Evolutionary conservation across 2,113 vertebrate species (phyloP), one percentile per base, ranked within the genome.

Genomic region (Rallus limicola): DNA sequence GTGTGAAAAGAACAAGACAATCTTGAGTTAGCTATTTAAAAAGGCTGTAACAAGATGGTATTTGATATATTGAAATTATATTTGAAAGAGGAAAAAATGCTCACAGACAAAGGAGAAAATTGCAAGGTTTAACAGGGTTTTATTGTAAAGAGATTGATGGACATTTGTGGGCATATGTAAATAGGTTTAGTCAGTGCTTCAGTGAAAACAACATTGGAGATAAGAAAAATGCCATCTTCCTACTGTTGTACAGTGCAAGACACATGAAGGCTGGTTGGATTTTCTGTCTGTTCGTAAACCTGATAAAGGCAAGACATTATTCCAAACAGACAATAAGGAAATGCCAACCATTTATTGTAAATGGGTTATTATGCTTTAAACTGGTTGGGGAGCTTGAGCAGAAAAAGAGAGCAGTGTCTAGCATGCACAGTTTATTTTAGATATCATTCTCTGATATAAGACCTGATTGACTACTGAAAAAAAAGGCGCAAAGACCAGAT

Each of bases 191-290:
- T 71, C 77, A 62, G 82, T 70, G 65, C 71, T 97, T 95, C 94
- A 95, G 34, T 82, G 67, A 89, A 95, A 96, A 90, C 36, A 96
- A 60, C 88, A 46, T 79, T 84, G 76, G 84, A 97, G 92, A 97
- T 96, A 97, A 97, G 96, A 91, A 96, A 97, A 97, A 97, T 96
- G 94, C 56, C 92, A 92, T 93, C 94, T 92, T 91, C 63, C 44
- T 92, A 59, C 72, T 95, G 76, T 64, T 92, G 53, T 92, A 84
- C 65, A 68, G 52, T 71, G 36, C 59, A 93, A 90, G 93, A 88
- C 69, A 91, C 71, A 71, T 88, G 93, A 93, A 94, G 60, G 40
- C 79, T 95, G 65, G 48, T 78, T 90, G 94, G 67, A 86, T 89
- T 96, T 96, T 92, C 64, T 86, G 82, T 77, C 62, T 95, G 77